Base-by-base conservation (phyloP, 2,888 invertebrate species). In the Celastrina argiolus region DNA sequence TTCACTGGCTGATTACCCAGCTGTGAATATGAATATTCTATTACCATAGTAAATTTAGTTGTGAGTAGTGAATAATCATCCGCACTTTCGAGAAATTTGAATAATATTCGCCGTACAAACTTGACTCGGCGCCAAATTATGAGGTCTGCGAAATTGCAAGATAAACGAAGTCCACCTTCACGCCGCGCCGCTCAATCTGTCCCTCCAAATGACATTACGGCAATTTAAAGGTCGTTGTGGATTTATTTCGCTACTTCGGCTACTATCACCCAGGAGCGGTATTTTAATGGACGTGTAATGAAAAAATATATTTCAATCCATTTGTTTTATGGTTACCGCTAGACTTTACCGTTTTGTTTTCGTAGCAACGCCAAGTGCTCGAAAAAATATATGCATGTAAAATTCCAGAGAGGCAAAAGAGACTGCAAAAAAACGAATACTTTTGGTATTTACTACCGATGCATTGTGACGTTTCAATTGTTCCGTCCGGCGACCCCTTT, bases 21-120 rank as follows among this genome's bases (percentile, higher is more conserved):
- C 41, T 65, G 58, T 58, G 58, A 65, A 42, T 65, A 61, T 61
- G 61, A 61, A 61, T 65, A 65, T 65, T 58, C 65, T 58, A 58
- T 65, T 58, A 58, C 58, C 58, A 39, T 16, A 58, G 65, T 39
- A 22, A 64, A 64, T 65, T 56, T 58, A 58, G 65, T 65, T 41
- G 58, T 64, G 58, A 64, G 64, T 64, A 67, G 64, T 70, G 64
- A 68, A 66, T 68, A 68, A 70, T 78, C 76, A 75, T 74, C 71
- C 72, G 59, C 67, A 65, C 67, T 70, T 67, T 65, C n/a, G 65
- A 56, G 63, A 63, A 66, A 67, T 69, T 70, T 69, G 66, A 65
- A 69, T 69, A 67, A 69, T 66, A 65, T 65, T 65, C 39, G 65
- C 56, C 58, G 65, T 58, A 58, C 41, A 58, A 39, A 65, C 56